These are phyloP conservation scores for Strix uralensis DNA, from an alignment of 2,113 vertebrate genomes.

Conservation along the genomic window DNA sequence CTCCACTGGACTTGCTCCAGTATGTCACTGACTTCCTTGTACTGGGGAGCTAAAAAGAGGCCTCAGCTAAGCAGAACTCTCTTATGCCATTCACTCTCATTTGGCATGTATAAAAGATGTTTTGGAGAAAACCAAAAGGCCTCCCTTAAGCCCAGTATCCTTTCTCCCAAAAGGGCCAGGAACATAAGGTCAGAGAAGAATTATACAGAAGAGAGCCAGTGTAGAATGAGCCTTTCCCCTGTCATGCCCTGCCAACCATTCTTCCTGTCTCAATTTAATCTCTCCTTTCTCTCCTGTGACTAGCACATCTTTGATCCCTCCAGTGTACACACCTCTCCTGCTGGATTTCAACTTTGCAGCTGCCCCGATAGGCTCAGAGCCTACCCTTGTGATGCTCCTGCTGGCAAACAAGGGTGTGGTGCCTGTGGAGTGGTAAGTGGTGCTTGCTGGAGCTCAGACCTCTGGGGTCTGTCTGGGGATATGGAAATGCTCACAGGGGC, in stretches of 20 bases:
- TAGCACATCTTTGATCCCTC: conserved; percentile 73
- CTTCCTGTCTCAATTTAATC: neutral
- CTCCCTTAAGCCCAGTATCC: neutral
- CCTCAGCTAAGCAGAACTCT: neutral
- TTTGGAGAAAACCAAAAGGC: neutral
- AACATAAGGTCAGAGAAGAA: neutral
- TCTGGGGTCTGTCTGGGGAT: neutral
- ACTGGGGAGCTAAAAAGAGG: neutral
- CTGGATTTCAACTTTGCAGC: conserved; percentile 89
- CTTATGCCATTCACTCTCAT: neutral
- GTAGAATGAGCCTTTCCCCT: neutral
- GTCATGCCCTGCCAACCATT: neutral
- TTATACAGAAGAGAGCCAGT: neutral
- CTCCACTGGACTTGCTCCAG: neutral
- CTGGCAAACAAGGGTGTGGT: conserved; percentile 83
- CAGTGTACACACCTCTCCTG: conserved; percentile 76
- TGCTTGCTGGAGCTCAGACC: neutral
- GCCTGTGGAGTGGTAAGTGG: conserved; percentile 84
- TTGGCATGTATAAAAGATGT: neutral
- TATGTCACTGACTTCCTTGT: neutral
- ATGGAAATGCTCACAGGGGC: neutral
- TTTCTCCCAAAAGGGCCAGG: neutral
- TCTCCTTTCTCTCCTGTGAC: neutral
- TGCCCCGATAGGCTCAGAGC: conserved; percentile 76
- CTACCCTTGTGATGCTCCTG: conserved; percentile 78